phyloP scores from a whole-genome alignment of 2,888 invertebrate genomes.

The Cheiracanthium punctorium region DNA sequence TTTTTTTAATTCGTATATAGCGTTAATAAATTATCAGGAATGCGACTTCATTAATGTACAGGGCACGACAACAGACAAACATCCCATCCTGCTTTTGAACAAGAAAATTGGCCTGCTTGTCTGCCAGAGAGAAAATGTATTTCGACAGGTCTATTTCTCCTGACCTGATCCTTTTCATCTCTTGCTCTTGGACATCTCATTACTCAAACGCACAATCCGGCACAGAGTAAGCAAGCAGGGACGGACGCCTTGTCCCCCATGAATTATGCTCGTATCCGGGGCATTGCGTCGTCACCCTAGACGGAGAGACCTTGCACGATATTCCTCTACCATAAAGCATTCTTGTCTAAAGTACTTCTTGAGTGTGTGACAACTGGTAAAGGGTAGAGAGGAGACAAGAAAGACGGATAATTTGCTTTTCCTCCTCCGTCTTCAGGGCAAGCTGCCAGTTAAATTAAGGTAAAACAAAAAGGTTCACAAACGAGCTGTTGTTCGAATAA shows the following conservation, averaged over 20 bases:
- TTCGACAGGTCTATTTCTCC: no score
- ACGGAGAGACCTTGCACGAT: neutral
- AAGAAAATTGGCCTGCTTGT: no score
- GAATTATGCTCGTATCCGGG: neutral
- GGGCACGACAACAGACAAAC: no score
- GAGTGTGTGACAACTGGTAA: slow-evolving; percentile 49
- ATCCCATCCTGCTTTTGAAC: no score
- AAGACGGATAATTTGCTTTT: neutral
- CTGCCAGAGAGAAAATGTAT: no score
- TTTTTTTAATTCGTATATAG: no score
- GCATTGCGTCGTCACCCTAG: neutral
- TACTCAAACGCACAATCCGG: neutral
- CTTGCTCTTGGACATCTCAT: neutral
- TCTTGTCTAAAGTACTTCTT: slow-evolving; percentile 48
- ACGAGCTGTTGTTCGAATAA: neutral
- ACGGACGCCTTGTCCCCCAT: neutral
- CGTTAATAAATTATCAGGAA: no score
- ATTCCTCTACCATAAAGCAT: slow-evolving; percentile 33
- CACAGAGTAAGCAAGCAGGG: no score
- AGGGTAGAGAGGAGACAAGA: neutral
- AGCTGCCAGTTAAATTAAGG: slow-evolving; percentile 40
- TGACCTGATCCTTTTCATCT: neutral
- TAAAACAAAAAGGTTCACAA: neutral
- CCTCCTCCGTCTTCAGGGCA: slow-evolving; percentile 15
- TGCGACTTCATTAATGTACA: no score